Evolutionary conservation across 2,888 invertebrate genomes (phyloP).

Genomic region (Horisme vitalbata): DNA sequence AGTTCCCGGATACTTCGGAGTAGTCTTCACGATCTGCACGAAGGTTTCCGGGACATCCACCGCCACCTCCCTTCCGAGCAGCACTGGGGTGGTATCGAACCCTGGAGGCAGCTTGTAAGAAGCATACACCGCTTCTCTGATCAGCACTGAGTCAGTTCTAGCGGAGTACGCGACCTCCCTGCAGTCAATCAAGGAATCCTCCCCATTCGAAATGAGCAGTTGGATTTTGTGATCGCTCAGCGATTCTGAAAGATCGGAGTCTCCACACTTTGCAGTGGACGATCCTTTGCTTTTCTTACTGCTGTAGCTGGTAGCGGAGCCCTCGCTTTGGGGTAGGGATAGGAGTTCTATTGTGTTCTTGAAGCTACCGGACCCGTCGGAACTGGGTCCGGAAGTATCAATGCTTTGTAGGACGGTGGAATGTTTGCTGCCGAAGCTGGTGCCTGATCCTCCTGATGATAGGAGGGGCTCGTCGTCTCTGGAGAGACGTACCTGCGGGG

Average conservation of each 20-base stretch:
- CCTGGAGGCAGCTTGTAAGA: conserved; percentile 74
- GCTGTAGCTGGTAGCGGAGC: conserved; percentile 67
- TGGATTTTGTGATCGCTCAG: conserved; percentile 74
- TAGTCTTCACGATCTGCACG: conserved; percentile 90
- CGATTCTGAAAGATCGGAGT: conserved; percentile 67
- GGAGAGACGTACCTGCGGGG: conserved; percentile 84
- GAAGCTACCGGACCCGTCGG: conserved; percentile 69
- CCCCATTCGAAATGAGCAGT: conserved; percentile 72
- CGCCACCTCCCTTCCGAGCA: conserved; percentile 85
- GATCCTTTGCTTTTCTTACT: conserved; percentile 75
- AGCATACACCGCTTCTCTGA: conserved; percentile 74
- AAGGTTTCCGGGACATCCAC: conserved; percentile 96
- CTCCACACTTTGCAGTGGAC: conserved; percentile 71
- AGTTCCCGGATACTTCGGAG: conserved; percentile 86
- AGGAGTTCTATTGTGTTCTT: conserved; percentile 69
- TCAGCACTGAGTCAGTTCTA: conserved; percentile 77
- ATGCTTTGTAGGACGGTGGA: conserved; percentile 67
- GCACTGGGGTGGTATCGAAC: conserved; percentile 76
- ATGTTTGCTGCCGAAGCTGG: conserved; percentile 75
- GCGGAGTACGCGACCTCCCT: conserved; percentile 76
- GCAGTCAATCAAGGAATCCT: conserved; percentile 72
- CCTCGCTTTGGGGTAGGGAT: conserved; percentile 72
- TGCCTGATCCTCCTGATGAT: conserved; percentile 71
- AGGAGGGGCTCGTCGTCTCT: conserved; percentile 79
- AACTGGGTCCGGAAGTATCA: conserved; percentile 65